phyloP scores from a whole-genome alignment of 2,888 invertebrate genomes.

The Agriopis marginaria region DNA sequence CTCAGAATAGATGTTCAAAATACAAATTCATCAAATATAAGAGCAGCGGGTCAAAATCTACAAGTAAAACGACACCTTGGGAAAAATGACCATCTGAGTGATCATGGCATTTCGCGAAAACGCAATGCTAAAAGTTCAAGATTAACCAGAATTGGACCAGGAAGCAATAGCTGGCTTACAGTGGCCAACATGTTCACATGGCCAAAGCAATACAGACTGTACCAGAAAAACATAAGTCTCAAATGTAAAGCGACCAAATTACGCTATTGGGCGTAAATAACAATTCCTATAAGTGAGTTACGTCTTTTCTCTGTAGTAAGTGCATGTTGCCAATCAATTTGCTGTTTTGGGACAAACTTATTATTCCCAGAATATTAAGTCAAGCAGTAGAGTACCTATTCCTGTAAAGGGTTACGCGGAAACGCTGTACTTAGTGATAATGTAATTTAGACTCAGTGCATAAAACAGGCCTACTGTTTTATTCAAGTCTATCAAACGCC shows the following conservation, averaged over 20 bases:
- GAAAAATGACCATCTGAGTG: not conserved
- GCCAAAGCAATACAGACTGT: slow-evolving; percentile 1
- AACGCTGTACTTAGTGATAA: too few species aligned
- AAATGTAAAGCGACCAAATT: not conserved
- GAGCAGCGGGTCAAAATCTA: not conserved
- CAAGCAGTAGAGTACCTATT: not conserved
- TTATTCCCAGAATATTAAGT: not conserved
- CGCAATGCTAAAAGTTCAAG: slow-evolving; percentile 23
- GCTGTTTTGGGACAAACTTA: not conserved
- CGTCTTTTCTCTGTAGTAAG: not conserved
- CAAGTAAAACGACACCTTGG: slow-evolving; percentile 1
- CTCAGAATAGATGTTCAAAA: too few species aligned
- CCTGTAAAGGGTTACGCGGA: too few species aligned
- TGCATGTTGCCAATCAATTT: not conserved
- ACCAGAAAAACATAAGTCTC: not conserved
- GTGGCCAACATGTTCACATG: slow-evolving; percentile 3
- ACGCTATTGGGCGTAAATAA: too few species aligned
- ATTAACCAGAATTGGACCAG: slow-evolving; percentile 21
- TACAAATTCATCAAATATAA: too few species aligned
- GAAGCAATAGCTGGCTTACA: slow-evolving; percentile 17
- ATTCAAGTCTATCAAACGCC: too few species aligned
- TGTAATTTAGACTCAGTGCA: too few species aligned
- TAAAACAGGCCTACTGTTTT: too few species aligned
- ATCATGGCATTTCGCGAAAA: slow-evolving; percentile 18
- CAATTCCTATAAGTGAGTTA: not conserved